Evolutionary conservation across 2,888 invertebrate species (phyloP), one percentile per base, ranked within the genome.

Genomic region (Nymphalis polychloros): DNA sequence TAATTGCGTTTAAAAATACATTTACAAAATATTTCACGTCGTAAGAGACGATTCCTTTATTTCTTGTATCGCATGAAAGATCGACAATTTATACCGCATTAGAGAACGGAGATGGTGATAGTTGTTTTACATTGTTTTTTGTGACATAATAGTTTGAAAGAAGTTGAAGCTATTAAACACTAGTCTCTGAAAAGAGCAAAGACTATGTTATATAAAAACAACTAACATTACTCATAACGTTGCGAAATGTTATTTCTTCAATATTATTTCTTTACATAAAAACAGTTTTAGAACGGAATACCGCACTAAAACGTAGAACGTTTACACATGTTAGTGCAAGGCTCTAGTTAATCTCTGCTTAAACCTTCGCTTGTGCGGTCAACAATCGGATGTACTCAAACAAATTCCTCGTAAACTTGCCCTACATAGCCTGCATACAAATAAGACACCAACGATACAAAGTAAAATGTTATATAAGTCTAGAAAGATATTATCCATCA

Each of bases 131-230:
- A 53, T 60, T 60, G 46, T 49, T 64, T 63, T 48, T 59, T 20
- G 63, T 68, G 68, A 68, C 68, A 55, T 68, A 68, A 68, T 27
- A 47, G 53, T 60, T 64, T 48, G 17, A 64, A 48, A 47, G 31
- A 53, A 16, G 10, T 31, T 27, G 31, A 31, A 55, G 53, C 27
- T 17, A 8, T 55, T 31, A 19, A 17, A 50, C 19, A 31, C 53
- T n/a, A 55, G 31, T 55, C 53, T 31, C 50, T 8, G 31, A 23
- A 27, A 4, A 16, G 13, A 8, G 6, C 7, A 16, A 17, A 13
- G 13, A 23, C 5, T 53, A 23, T 7, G 7, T 53, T 53, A 27
- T 27, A 19, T 50, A 19, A 20, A 49, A 20, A 20, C 20, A 20
- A 20, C 19, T 20, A 13, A 20, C 19, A 50, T 50, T 20, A 50